Base-by-base conservation (phyloP, 2,113 vertebrate species). In the Thamnophis sirtalis region DNA sequence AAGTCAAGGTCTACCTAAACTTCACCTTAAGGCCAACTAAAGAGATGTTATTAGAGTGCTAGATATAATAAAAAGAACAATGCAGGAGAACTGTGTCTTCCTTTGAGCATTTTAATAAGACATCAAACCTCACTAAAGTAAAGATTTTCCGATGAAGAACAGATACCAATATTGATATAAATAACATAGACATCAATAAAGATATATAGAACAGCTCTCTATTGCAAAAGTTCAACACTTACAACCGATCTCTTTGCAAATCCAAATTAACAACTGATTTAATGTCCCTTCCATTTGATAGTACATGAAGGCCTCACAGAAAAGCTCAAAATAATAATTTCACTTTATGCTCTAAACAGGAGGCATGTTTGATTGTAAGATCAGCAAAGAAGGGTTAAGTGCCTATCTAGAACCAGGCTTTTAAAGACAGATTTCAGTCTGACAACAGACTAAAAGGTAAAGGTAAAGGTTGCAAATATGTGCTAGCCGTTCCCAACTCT, bases 311-410 rank as follows among this genome's bases (percentile, higher is more conserved):
- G 50, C 95, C 91, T 48, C 93, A 94, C 95, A 96, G 94, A 94
- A 93, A 95, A 56, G 89, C 93, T 96, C 93, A 94, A 91, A 96
- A 94, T 88, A 89, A 88, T 84, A 94, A 86, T 86, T 94, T 95
- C 95, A n/a, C 73, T 93, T 94, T 96, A 96, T 95, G 94, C 94
- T 94, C 89, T 88, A 96, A 96, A 93, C 49, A 96, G 95, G 94
- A 95, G 94, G 92, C 92, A 95, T 93, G 94, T 87, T 19, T 4
- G 91, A 43, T 94, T 92, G 94, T 90, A 80, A 49, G 88, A 90
- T 90, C 91, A 89, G 95, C 94, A 94, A 92, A 90, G 48, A 38
- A 94, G 85, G 63, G 94, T 94, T 95, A 94, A 94, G 92, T 90
- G 9, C 92, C 93, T 73, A 94, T 63, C 28, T 13, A 94, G 93